These are phyloP conservation scores for Lutjanus erythropterus DNA, from an alignment of 2,113 vertebrate species.

Conservation along the genomic window DNA sequence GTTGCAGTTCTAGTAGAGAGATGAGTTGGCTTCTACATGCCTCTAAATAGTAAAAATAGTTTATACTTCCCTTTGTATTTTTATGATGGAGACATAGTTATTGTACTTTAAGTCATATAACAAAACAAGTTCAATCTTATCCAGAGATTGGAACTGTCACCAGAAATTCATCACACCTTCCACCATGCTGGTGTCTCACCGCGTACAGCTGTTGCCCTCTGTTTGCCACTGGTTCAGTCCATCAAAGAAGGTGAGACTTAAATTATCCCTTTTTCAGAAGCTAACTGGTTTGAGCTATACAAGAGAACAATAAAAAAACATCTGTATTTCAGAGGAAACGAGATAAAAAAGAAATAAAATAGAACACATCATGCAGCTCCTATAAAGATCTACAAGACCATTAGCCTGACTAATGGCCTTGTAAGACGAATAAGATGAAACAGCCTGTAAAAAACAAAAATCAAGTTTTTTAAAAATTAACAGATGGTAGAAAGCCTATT, in stretches of 20 bases:
- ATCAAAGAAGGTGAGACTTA: constrained; percentile 5
- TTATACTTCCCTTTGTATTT: no score
- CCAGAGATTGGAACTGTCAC: no score
- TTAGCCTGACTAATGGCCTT: constrained; percentile 32
- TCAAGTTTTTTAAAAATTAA: constrained; percentile 39
- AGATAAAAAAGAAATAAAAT: constrained; percentile 36
- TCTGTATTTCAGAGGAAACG: constrained; percentile 32
- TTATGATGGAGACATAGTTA: no score
- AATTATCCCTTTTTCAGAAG: constrained; percentile 1
- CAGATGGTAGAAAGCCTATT: constrained; percentile 31
- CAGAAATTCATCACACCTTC: no score
- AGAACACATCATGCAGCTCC: constrained; percentile 3
- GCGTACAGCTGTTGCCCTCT: no score
- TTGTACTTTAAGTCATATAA: no score
- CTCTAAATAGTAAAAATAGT: no score
- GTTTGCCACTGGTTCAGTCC: not conserved
- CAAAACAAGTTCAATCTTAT: no score
- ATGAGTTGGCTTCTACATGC: no score
- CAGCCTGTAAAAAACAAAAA: constrained; percentile 16
- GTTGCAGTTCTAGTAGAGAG: no score
- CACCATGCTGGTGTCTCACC: no score
- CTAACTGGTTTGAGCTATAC: constrained; percentile 20
- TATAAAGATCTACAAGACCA: constrained; percentile 39
- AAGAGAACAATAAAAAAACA: constrained; percentile 21
- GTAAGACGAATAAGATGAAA: constrained; percentile 43